Conservation (phyloP, 1,140 invertebrate genomes). For the Calephelis nemesis region DNA sequence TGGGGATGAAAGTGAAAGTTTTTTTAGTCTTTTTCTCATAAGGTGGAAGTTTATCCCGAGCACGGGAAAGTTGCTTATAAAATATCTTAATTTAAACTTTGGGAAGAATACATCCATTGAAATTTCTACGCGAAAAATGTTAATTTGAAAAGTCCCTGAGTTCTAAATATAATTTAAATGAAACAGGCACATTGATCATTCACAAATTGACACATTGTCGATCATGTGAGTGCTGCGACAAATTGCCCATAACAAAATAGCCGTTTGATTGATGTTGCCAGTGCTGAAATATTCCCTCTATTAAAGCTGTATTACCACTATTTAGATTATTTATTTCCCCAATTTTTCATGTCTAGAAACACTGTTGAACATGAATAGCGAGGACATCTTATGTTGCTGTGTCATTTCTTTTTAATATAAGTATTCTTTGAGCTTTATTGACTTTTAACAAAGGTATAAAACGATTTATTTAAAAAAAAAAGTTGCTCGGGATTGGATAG, state of each 20-base stretch:
- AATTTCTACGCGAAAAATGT: not conserved
- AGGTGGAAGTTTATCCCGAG: too few species aligned
- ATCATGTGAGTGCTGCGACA: not conserved
- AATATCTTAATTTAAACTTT: too few species aligned
- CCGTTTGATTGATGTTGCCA: conserved; percentile 11
- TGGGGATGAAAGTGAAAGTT: too few species aligned
- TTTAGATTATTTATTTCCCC: conserved; percentile 4
- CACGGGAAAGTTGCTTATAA: too few species aligned
- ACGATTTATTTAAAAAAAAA: too few species aligned
- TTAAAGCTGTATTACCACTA: not conserved
- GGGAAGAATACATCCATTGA: not conserved
- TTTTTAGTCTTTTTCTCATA: too few species aligned
- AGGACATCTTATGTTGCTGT: too few species aligned
- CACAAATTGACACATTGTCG: conserved; percentile 13
- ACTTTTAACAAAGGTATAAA: too few species aligned
- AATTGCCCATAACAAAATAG: conserved; percentile 13
- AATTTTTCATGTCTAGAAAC: not conserved
- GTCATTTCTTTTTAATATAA: too few species aligned
- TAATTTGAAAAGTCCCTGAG: not conserved
- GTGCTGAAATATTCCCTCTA: not conserved
- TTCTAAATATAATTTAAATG: not conserved
- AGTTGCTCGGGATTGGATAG: too few species aligned
- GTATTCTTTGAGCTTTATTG: too few species aligned
- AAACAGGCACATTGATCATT: conserved; percentile 6
- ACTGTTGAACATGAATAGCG: too few species aligned